A percentile compares a stretch with the other conserved stretches of the same genome.
Conservation (phyloP, 2,888 invertebrate species). For the Meteorus cinctellus region DNA sequence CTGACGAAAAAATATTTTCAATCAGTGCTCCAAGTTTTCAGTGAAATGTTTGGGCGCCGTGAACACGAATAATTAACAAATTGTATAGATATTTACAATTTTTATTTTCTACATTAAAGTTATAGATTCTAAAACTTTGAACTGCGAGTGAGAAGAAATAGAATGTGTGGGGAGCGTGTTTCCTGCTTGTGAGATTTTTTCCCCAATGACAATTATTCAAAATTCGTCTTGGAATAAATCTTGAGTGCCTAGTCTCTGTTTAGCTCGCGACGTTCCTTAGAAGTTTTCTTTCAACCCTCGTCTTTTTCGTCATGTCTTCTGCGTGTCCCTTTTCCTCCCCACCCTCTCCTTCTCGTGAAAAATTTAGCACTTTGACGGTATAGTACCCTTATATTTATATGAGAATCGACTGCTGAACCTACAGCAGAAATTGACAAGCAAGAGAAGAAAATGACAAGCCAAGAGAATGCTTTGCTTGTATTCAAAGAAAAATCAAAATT, state of each 20-base stretch:
- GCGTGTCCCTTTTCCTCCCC: neutral
- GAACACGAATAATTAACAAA: neutral
- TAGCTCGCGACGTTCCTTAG: constrained; percentile 55
- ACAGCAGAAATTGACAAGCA: neutral
- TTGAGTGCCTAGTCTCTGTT: constrained; percentile 67
- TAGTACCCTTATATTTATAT: constrained; percentile 1
- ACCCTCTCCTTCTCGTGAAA: neutral
- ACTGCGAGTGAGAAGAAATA: neutral
- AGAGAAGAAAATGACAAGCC: neutral
- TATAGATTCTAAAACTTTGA: neutral
- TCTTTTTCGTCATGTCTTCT: neutral
- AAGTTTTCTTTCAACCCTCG: neutral
- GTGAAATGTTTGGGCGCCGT: neutral
- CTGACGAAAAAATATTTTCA: neutral
- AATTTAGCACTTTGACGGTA: neutral
- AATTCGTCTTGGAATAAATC: constrained; percentile 50
- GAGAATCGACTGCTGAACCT: neutral
- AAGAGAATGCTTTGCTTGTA: constrained; percentile 18
- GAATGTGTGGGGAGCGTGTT: constrained; percentile 14
- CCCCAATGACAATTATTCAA: neutral
- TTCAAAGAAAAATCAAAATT: neutral
- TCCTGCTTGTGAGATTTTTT: constrained; percentile 31
- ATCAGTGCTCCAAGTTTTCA: neutral
- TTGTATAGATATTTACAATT: neutral
- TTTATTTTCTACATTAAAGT: neutral